Evolutionary conservation across 2,888 invertebrate species (phyloP).

Genomic region (Sturmia bella): DNA sequence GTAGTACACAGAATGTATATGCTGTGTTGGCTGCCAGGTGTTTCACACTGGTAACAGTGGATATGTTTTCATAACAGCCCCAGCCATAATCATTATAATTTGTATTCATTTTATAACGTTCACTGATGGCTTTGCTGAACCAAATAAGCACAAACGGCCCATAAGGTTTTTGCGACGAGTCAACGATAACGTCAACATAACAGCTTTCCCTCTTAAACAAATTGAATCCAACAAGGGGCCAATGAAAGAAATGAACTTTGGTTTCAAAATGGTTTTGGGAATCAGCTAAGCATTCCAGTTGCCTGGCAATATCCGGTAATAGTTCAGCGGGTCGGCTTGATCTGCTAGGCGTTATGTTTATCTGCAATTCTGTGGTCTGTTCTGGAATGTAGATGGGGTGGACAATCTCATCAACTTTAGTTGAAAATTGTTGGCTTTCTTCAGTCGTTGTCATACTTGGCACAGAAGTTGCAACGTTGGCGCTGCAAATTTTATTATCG

Average conservation of each 20-base stretch:
- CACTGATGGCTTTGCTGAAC: conserved; percentile 76
- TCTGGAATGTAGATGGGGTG: background rate
- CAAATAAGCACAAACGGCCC: conserved; percentile 74
- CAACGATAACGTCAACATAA: conserved; percentile 66
- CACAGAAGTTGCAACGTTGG: background rate
- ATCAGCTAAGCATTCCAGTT: conserved; percentile 62
- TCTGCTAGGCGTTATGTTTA: no score
- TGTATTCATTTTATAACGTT: conserved; percentile 73
- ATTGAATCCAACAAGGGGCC: conserved; percentile 71
- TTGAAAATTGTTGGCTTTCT: background rate
- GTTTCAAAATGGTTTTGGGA: background rate
- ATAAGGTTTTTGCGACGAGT: conserved; percentile 7
- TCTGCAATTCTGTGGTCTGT: background rate
- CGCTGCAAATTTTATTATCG: conserved; percentile 68
- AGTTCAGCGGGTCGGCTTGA: no score
- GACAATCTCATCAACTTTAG: background rate
- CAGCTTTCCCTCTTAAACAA: conserved; percentile 22
- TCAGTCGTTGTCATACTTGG: background rate
- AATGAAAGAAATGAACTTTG: conserved; percentile 51
- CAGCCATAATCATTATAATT: conserved; percentile 76
- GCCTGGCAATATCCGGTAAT: no score
- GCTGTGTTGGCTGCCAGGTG: conserved; percentile 74
- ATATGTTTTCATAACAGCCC: conserved; percentile 75
- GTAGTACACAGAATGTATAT: conserved; percentile 77
- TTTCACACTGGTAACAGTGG: conserved; percentile 71